Percentiles rank a stretch among this genome's conserved stretches.
Evolutionary conservation across 2,797 vertebrate species (phyloP).

Genomic region (Pipistrellus pipistrellus): DNA sequence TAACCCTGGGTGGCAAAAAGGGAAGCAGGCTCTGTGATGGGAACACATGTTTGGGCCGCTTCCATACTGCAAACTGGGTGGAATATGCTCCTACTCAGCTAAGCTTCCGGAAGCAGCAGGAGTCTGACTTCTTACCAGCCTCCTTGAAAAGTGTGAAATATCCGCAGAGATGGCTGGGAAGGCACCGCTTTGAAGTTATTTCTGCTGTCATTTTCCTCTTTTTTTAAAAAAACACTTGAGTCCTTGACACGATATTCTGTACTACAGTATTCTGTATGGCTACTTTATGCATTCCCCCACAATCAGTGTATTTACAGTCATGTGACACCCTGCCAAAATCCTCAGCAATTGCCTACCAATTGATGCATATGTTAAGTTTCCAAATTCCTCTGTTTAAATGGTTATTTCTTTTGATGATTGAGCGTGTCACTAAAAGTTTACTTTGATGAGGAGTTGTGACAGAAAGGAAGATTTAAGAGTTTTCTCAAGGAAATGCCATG

Average conservation of each 20-base stretch:
- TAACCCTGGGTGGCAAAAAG: neutral
- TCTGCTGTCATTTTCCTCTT: neutral
- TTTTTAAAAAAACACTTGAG: neutral
- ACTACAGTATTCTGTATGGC: neutral
- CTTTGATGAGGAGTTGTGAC: neutral
- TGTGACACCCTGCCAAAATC: neutral
- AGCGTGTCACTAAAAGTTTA: neutral
- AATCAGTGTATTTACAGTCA: constrained; percentile 5
- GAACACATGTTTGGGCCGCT: neutral
- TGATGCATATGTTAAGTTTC: constrained; percentile 24
- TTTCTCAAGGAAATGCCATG: constrained; percentile 15
- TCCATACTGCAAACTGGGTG: neutral
- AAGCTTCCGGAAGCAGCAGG: neutral
- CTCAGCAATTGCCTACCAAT: constrained; percentile 4
- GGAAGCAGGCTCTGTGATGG: neutral
- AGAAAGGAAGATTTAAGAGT: constrained; percentile 34
- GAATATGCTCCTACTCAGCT: neutral
- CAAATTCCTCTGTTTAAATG: neutral
- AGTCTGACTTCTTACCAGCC: neutral
- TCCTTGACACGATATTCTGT: neutral
- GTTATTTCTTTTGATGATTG: constrained; percentile 3
- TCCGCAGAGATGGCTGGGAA: neutral
- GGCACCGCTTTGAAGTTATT: neutral
- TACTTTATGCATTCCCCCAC: neutral
- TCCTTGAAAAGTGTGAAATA: neutral